Conservation (phyloP, 2,797 vertebrate genomes). For the Phoebastria nigripes region DNA sequence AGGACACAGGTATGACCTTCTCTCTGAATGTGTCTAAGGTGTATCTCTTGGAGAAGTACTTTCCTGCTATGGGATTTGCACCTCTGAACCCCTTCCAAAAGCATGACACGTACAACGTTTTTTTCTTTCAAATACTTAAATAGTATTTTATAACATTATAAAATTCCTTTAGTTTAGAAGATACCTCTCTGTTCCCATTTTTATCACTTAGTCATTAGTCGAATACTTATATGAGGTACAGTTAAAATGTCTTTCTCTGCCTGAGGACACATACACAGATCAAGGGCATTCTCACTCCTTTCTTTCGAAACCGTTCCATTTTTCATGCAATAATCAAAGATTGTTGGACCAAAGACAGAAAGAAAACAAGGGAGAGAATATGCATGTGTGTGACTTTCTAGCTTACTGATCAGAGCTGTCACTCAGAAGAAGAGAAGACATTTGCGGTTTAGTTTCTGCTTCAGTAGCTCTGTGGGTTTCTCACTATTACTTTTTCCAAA, state of each 20-base stretch:
- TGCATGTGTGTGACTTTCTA: neutral
- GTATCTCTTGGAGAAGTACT: neutral
- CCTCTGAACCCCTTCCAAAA: neutral
- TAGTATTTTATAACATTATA: neutral
- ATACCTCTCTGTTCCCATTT: neutral
- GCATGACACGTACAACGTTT: neutral
- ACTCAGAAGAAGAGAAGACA: neutral
- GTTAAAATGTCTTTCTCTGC: neutral
- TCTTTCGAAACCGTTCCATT: neutral
- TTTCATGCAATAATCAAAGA: slow-evolving; percentile 1
- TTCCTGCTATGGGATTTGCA: neutral
- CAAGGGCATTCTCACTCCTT: neutral
- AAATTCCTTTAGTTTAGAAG: neutral
- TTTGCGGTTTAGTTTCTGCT: neutral
- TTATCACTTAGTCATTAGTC: neutral
- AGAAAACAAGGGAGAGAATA: neutral
- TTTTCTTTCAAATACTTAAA: neutral
- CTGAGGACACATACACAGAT: neutral
- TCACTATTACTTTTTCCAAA: neutral
- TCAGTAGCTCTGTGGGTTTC: neutral
- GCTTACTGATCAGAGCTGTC: neutral
- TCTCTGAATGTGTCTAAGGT: neutral
- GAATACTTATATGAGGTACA: neutral
- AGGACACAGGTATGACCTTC: neutral
- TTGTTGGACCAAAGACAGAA: neutral